Evolutionary conservation across 2,888 invertebrate species (phyloP).

Genomic region (Meteorus cinctellus): DNA sequence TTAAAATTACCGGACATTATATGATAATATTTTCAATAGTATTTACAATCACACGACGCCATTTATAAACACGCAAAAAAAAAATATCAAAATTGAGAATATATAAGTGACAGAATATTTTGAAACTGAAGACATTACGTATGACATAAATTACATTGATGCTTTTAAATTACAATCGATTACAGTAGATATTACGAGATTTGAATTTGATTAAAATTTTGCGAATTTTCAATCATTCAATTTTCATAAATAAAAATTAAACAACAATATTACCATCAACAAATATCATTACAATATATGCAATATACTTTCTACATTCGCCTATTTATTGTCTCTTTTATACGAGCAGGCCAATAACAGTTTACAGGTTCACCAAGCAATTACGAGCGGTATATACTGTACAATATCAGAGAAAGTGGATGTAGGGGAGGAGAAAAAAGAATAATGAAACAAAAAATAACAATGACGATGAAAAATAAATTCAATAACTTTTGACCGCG

Average conservation of each 20-base stretch:
- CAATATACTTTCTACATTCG: conserved; percentile 50
- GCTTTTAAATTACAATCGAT: too few species aligned
- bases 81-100: too few species aligned
- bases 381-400: neutral
- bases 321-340: conserved; percentile 47
- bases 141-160: neutral
- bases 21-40: too few species aligned
- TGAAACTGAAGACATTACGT: conserved; percentile 19
- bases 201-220: neutral
- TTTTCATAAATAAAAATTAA: conserved; percentile 5
- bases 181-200: neutral
- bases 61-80: too few species aligned
- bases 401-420: conserved; percentile 38
- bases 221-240: neutral
- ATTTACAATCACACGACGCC: too few species aligned
- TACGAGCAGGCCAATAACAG: conserved; percentile 23
- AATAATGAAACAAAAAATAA: conserved; percentile 11
- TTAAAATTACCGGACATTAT: too few species aligned
- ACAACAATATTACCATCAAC: neutral
- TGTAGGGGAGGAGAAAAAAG: conserved; percentile 24
- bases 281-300: conserved; percentile 40
- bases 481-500: neutral
- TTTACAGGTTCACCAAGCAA: conserved; percentile 28
- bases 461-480: conserved; percentile 2
- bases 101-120: too few species aligned